Evolutionary conservation across 1,140 invertebrate genomes (phyloP), one percentile per base, ranked within the genome.

Genomic region (Saxidomus purpurata): DNA sequence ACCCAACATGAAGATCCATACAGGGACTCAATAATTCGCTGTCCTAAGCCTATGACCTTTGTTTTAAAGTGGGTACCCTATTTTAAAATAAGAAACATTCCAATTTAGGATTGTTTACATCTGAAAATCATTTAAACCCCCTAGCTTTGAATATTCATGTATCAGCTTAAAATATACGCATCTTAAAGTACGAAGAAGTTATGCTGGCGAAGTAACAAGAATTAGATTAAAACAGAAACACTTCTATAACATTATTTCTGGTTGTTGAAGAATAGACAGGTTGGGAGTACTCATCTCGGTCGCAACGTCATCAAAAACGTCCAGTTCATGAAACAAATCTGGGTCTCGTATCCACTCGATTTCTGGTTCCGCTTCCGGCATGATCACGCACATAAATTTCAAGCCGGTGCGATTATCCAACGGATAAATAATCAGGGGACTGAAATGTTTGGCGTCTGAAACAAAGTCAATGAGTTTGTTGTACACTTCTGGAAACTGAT

Each of bases 301-400:
- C 1, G 52, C 81, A 31, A 83, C 87, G 40, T 89, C 61, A 47
- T 89, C 87, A 36, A 89, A 89, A 4, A 89, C 55, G 28, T 63
- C 81, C 13, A 89, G 71, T 77, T 89, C 87, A 34, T 84, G 80
- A 55, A 89, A 89, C 69, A 79, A 63, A 77, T 89, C 87, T 61
- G 80, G 87, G 69, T 76, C 80, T 59, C 80, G 67, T 9, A 91
- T 87, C 92, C 92, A 93, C 38, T 92, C 91, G 43, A 92, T 90
- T 90, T 93, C 92, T 28, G 97, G 96, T 90, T 98, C 97, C 0
- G 97, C 97, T 91, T 98, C 98, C 17, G 98, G 97, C 97, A 99
- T 98, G 52, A 99, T 98, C 69, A 99, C 97, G 95, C 98, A 99
- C 96, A 98, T 98, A 95, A 99, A 99, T 80, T 97, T 97, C 94